Evolutionary conservation across 2,797 vertebrate genomes (phyloP).

Genomic region (Xiphophorus birchmanni): DNA sequence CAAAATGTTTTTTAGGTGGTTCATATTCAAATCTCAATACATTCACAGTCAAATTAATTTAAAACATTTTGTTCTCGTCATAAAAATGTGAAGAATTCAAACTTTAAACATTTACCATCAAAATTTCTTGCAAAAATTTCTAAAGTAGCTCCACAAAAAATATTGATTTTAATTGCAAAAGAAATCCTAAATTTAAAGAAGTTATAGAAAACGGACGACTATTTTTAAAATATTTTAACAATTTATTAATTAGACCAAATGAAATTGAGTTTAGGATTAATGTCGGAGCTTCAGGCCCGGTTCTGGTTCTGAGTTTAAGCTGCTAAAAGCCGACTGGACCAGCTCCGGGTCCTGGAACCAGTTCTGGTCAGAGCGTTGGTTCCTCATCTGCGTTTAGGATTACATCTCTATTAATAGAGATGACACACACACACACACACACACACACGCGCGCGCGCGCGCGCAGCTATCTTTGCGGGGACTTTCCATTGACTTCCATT

Average conservation of each 20-base stretch:
- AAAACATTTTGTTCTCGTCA: neutral
- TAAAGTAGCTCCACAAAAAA: no score
- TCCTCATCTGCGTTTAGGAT: constrained; percentile 68
- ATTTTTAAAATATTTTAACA: no score
- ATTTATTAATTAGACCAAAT: no score
- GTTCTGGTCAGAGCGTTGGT: constrained; percentile 24
- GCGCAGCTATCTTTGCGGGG: no score
- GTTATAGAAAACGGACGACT: no score
- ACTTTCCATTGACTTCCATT: no score
- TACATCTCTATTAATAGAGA: constrained; percentile 77
- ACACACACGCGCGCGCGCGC: constrained; percentile 5
- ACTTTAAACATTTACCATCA: no score
- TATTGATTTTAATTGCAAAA: no score
- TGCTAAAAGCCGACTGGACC: constrained; percentile 1
- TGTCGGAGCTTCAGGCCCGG: neutral
- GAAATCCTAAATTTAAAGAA: no score
- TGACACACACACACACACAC: constrained; percentile 22
- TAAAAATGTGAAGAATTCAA: no score
- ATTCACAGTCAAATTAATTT: neutral
- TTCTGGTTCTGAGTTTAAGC: neutral
- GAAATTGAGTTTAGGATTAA: neutral
- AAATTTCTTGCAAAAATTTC: no score
- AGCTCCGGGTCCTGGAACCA: neutral
- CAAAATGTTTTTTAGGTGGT: neutral
- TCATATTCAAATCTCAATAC: neutral